These are phyloP conservation scores for Oscheius sp. DNA, from an alignment of 2,888 invertebrate genomes.

Conservation along the genomic window DNA sequence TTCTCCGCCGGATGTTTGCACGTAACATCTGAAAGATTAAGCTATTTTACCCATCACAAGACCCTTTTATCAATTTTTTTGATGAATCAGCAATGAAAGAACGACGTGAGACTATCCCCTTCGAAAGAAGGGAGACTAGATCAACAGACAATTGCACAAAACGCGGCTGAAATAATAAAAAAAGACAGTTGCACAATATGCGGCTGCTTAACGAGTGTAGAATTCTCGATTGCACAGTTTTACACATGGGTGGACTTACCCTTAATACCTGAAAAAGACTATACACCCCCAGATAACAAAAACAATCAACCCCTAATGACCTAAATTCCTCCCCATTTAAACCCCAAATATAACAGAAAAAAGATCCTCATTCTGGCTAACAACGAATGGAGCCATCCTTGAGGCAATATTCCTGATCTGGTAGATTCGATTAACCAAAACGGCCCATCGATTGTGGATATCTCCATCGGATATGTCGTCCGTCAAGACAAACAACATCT, in stretches of 20 bases:
- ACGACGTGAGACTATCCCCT: no score
- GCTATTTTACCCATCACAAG: no score
- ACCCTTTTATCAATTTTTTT: no score
- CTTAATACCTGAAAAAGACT: no score
- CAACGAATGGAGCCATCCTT: slow-evolving; percentile 14
- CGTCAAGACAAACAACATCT: slow-evolving; percentile 20
- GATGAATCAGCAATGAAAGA: no score
- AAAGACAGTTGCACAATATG: no score
- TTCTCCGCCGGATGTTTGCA: no score
- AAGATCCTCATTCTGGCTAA: slow-evolving; percentile 22
- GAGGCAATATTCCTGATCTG: slow-evolving; percentile 13
- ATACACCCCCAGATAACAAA: no score
- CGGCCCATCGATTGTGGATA: slow-evolving; percentile 14
- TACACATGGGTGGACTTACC: no score
- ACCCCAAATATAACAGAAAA: slow-evolving; percentile 8
- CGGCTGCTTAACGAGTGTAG: no score
- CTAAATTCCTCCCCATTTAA: slow-evolving; percentile 8
- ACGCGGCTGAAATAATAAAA: neutral
- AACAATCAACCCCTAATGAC: no score
- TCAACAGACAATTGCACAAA: neutral
- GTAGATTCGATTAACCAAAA: slow-evolving; percentile 4
- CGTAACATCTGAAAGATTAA: neutral
- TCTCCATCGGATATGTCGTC: slow-evolving; percentile 24
- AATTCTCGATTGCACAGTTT: no score
- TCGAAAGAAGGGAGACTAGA: neutral